Evolutionary conservation across 2,113 vertebrate genomes (phyloP).

Genomic region (Melospiza georgiana): DNA sequence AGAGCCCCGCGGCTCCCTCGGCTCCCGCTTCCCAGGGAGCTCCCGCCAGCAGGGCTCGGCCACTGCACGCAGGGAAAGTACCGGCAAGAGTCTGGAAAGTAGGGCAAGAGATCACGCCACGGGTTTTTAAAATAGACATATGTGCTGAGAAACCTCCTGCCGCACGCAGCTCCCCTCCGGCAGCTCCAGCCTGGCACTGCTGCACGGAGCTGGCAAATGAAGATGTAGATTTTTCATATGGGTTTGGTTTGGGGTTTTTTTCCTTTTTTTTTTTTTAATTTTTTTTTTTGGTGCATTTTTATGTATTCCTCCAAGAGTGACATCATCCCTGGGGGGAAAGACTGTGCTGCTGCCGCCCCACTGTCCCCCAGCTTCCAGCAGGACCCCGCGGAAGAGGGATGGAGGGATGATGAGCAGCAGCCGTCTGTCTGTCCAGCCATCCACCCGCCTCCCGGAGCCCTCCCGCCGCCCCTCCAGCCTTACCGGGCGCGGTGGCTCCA

Average conservation of each 20-base stretch:
- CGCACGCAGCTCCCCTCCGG: slow-evolving; percentile 2
- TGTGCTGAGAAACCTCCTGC: slow-evolving; percentile 20
- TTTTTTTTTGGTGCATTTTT: neutral
- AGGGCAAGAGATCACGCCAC: slow-evolving; percentile 55
- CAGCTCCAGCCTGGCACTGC: slow-evolving; percentile 3
- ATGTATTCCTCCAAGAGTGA: neutral
- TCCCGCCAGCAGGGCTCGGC: neutral
- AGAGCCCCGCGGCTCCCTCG: neutral
- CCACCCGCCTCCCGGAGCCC: neutral
- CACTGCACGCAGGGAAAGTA: slow-evolving; percentile 7
- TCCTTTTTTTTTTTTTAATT: rapidly evolving
- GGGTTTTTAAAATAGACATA: slow-evolving; percentile 48
- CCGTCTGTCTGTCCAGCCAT: neutral
- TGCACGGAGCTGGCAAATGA: neutral
- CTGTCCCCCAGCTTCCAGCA: neutral
- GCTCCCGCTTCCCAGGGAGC: neutral
- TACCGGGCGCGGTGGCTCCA: slow-evolving; percentile 10
- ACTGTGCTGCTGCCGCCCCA: neutral
- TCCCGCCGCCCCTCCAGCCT: neutral
- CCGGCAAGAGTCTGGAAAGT: slow-evolving; percentile 49
- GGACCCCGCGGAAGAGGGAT: neutral
- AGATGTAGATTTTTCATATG: neutral
- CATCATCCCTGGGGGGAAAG: neutral
- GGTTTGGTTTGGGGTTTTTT: neutral
- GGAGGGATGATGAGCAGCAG: neutral